Conservation (phyloP, 2,888 invertebrate species). For the Papilio elwesi region DNA sequence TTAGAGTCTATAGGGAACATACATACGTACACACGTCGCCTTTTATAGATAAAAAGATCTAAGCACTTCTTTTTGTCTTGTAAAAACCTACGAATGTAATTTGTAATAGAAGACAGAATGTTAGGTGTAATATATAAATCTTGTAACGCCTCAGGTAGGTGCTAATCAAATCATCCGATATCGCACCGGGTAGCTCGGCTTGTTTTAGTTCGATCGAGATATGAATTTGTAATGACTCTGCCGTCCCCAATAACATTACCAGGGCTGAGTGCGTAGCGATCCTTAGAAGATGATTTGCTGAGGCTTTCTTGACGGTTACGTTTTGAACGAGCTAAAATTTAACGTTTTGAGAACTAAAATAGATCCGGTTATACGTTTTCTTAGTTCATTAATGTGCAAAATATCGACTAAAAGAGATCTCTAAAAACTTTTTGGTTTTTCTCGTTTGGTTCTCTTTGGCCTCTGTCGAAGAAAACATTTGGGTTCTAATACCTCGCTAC, state of each 20-base stretch:
- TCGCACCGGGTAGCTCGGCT: conserved; percentile 44
- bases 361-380: background rate
- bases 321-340: conserved; percentile 2
- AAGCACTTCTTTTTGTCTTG: too few relatives aligned
- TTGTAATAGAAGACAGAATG: background rate
- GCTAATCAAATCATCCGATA: conserved; percentile 49
- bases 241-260: conserved; percentile 22
- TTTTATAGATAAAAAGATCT: too few relatives aligned
- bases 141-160: conserved; percentile 39
- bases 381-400: too few relatives aligned
- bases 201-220: conserved; percentile 49
- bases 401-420: too few relatives aligned
- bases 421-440: too few relatives aligned
- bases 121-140: background rate
- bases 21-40: too few relatives aligned
- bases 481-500: too few relatives aligned
- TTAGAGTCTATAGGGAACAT: too few relatives aligned
- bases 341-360: background rate
- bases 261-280: conserved; percentile 27
- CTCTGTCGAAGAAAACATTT: too few relatives aligned
- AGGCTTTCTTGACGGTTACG: conserved; percentile 14
- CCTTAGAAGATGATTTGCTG: conserved; percentile 28
- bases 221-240: conserved; percentile 51
- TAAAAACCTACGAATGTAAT: background rate
- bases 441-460: too few relatives aligned